phyloP scores from a whole-genome alignment of 1,140 invertebrate genomes.

The Oncopeltus fasciatus region DNA sequence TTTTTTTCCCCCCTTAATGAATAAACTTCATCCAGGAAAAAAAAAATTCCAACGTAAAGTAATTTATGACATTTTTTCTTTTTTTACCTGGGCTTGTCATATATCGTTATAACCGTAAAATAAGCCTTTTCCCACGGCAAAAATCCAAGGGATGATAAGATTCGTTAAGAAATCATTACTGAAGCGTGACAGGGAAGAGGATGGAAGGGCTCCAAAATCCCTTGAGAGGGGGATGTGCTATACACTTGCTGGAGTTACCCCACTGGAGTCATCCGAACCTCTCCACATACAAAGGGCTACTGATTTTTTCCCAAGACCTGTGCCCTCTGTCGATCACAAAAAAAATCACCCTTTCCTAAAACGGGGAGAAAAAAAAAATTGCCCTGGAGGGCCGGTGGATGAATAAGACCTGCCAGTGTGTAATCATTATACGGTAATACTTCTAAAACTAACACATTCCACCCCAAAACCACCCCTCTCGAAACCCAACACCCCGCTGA shows the following conservation, averaged over 20 bases:
- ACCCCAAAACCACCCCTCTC: conserved; percentile 9
- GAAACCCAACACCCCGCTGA: too few relatives aligned
- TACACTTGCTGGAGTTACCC: conserved; percentile 1
- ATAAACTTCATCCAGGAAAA: too few relatives aligned
- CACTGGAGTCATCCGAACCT: not conserved
- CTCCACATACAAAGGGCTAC: not conserved
- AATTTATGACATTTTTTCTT: too few relatives aligned
- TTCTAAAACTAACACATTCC: conserved; percentile 2
- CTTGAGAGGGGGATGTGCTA: not conserved
- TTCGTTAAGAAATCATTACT: conserved; percentile 6
- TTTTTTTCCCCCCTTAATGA: too few relatives aligned
- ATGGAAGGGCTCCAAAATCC: not conserved
- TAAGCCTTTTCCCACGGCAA: not conserved
- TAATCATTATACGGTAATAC: conserved; percentile 9
- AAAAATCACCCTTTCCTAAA: not conserved
- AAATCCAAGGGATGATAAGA: not conserved
- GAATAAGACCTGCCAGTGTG: conserved; percentile 6
- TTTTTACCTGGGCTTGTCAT: not conserved
- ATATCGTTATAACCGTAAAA: not conserved
- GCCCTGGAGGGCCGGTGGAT: not conserved
- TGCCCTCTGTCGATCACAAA: not conserved
- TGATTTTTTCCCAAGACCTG: conserved; percentile 7
- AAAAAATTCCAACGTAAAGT: too few relatives aligned
- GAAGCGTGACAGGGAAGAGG: conserved; percentile 1
- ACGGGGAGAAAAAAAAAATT: not conserved